Percentiles rank a stretch among this genome's conserved stretches.
These are phyloP conservation scores for Nomada ferruginata DNA, from an alignment of 2,888 invertebrate genomes.

Conservation along the genomic window DNA sequence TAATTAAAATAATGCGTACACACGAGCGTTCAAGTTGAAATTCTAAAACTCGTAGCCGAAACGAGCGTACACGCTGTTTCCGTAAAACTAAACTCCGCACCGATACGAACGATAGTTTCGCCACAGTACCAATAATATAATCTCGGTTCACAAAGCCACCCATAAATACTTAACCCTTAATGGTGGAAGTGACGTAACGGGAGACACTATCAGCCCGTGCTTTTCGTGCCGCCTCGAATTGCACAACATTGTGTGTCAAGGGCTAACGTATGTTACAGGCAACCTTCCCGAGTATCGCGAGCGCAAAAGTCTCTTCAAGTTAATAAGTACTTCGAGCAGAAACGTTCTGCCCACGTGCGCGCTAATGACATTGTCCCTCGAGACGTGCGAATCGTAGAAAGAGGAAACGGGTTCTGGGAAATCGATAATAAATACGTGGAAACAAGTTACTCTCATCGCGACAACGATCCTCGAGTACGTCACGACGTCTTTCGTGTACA, in stretches of 20 bases:
- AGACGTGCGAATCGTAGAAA: neutral
- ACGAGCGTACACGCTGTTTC: neutral
- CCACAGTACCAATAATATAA: neutral
- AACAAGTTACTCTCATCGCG: neutral
- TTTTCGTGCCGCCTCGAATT: slow-evolving; percentile 74
- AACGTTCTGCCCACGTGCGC: neutral
- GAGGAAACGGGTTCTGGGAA: neutral
- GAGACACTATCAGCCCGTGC: slow-evolving; percentile 55
- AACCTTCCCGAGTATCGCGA: slow-evolving; percentile 29
- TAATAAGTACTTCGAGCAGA: slow-evolving; percentile 62
- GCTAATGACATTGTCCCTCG: slow-evolving; percentile 1
- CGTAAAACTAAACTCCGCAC: neutral
- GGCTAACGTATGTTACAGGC: slow-evolving; percentile 67
- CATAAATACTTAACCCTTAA: slow-evolving; percentile 52
- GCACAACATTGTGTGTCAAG: slow-evolving; percentile 81
- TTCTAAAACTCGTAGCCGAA: neutral
- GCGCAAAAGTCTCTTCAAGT: slow-evolving; percentile 64
- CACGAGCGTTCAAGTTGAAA: too few relatives aligned
- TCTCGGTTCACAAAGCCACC: slow-evolving; percentile 29
- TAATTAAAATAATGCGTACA: neutral
- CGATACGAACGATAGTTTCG: neutral
- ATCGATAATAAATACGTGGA: slow-evolving; percentile 32
- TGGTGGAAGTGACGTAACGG: slow-evolving; percentile 70
- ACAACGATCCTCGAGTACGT: neutral
- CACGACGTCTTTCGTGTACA: neutral